Evolutionary conservation across 2,888 invertebrate genomes (phyloP).

Genomic region (Agriotes lineatus): DNA sequence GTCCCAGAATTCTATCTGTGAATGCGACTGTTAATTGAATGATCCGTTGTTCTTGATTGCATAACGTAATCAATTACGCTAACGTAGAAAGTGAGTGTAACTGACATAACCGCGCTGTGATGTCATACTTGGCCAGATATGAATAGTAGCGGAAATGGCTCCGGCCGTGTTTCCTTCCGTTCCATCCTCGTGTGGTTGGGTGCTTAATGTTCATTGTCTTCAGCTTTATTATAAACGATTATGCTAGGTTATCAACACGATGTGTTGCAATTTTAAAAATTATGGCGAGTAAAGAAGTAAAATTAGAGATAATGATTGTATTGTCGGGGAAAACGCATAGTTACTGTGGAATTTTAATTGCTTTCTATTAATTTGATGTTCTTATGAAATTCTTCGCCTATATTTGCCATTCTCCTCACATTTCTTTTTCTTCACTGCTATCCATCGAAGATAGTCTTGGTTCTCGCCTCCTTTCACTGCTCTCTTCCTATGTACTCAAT

Average conservation of each 20-base stretch:
- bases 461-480: too few relatives aligned
- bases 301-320: too few relatives aligned
- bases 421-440: too few relatives aligned
- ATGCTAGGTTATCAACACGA: background rate
- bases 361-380: too few relatives aligned
- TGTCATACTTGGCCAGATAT: conserved; percentile 34
- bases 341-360: too few relatives aligned
- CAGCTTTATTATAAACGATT: background rate
- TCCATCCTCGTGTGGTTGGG: conserved; percentile 14
- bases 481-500: too few relatives aligned
- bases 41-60: conserved; percentile 30
- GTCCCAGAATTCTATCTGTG: background rate
- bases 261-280: conserved; percentile 6
- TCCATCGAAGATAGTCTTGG: too few relatives aligned
- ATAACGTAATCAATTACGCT: conserved; percentile 36
- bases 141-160: conserved; percentile 42
- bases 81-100: conserved; percentile 33
- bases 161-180: conserved; percentile 47
- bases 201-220: conserved; percentile 19
- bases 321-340: too few relatives aligned
- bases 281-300: too few relatives aligned
- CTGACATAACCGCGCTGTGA: conserved; percentile 20
- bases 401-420: too few relatives aligned
- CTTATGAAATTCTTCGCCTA: too few relatives aligned
- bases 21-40: conserved; percentile 24